Evolutionary conservation across 1,140 invertebrate species (phyloP), one percentile per base, ranked within the genome.

Genomic region (Bombus balteatus): DNA sequence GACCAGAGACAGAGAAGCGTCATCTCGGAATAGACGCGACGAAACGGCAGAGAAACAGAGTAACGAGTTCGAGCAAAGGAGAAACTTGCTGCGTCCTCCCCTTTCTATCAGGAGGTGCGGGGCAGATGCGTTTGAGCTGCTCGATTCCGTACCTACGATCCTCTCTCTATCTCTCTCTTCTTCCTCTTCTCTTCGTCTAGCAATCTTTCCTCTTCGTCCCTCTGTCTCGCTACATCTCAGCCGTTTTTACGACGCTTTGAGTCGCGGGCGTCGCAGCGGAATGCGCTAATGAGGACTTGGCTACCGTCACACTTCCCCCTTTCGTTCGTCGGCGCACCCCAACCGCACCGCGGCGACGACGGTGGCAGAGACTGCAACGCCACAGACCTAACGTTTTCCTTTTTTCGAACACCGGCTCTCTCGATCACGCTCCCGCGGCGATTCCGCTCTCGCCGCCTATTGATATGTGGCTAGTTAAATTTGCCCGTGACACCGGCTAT

Each of bases 231-330:
- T 94, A 94, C 93, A 93, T 95, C 93, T 94, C 94, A 94, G 93
- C 93, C 93, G 94, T 94, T 95, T 95, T 95, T 95, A 95, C 94
- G 94, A 94, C 94, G 92, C 94, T 95, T 95, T 95, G 93, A 95
- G 93, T 94, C 92, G 94, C 94, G 93, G 93, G 94, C 93, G 94
- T 94, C 94, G 93, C 93, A 91, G 88, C 93, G 94, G 95, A 95
- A 95, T 95, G 95, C 94, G 94, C 94, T 95, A 95, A 95, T 95
- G 95, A 95, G 94, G 93, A 94, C 94, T 95, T 95, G 94, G 94
- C 94, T 95, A 94, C 92, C 93, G 92, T 94, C 92, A 91, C 94
- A 93, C 92, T 93, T 93, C 92, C 91, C 92, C 88, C 89, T 85
- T 66, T 89, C 84, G 83, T 71, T 82, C 84, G 66, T 85, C 89